Evolutionary conservation across 2,888 invertebrate species (phyloP).

Genomic region (Sturmia bella): DNA sequence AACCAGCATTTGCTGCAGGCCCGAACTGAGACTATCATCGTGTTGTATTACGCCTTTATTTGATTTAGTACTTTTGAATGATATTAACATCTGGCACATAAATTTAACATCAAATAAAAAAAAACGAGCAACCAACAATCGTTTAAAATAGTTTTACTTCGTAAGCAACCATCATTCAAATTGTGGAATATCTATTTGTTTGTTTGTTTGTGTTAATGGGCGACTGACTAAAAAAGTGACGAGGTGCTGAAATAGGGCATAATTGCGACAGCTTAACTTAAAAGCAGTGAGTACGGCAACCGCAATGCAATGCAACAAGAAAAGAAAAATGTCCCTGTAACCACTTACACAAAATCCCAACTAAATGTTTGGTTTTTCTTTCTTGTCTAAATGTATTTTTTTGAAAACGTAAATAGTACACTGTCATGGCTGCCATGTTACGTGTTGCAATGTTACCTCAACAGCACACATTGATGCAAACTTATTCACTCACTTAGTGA

Average conservation of each 20-base stretch:
- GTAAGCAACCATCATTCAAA: slow-evolving; percentile 47
- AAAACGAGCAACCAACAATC: neutral
- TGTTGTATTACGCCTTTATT: slow-evolving; percentile 67
- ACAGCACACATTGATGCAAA: slow-evolving; percentile 22
- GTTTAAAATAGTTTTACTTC: slow-evolving; percentile 37
- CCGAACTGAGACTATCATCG: slow-evolving; percentile 50
- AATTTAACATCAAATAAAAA: neutral
- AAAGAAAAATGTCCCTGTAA: slow-evolving; percentile 22
- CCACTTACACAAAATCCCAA: slow-evolving; percentile 32
- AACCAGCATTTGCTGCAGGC: neutral
- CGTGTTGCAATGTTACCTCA: slow-evolving; percentile 65
- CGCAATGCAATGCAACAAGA: neutral
- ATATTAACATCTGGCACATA: slow-evolving; percentile 65
- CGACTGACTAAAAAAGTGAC: slow-evolving; percentile 56
- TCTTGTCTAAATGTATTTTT: neutral
- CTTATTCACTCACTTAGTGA: slow-evolving; percentile 9
- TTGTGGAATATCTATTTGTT: slow-evolving; percentile 44
- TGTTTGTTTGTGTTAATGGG: neutral
- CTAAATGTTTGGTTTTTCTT: neutral
- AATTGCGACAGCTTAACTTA: slow-evolving; percentile 62
- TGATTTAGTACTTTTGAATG: slow-evolving; percentile 65
- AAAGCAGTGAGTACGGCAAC: slow-evolving; percentile 23
- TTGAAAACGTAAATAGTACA: slow-evolving; percentile 46
- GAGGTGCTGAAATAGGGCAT: slow-evolving; percentile 69
- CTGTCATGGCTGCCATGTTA: slow-evolving; percentile 70